These are phyloP conservation scores for Drosophila flavopinicola DNA, from an alignment of 2,888 invertebrate species.

Conservation along the genomic window DNA sequence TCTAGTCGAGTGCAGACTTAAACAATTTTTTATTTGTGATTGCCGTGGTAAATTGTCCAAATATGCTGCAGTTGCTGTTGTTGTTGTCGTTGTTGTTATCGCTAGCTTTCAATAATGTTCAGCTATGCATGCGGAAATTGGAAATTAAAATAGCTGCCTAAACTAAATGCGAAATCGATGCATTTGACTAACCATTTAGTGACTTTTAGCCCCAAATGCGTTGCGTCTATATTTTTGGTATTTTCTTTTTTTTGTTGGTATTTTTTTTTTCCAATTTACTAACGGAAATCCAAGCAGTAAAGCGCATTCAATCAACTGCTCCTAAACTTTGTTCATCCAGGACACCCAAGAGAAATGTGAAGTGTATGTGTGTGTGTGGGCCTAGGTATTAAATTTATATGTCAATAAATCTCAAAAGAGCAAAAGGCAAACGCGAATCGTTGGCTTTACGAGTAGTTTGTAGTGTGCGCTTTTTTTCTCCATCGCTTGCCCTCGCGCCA, in stretches of 20 bases:
- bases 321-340: conserved; percentile 64
- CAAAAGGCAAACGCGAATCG: conserved; percentile 72
- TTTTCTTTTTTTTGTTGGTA: not conserved
- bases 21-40: conserved; percentile 25
- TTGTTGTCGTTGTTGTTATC: conserved; percentile 1
- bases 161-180: conserved; percentile 47
- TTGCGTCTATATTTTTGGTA: conserved; percentile 8
- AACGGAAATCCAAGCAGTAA: conserved; percentile 76
- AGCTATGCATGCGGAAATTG: conserved; percentile 47
- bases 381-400: conserved; percentile 71
- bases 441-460: conserved; percentile 45
- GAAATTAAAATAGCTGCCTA: conserved; percentile 54
- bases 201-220: conserved; percentile 4
- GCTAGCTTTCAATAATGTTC: conserved; percentile 33
- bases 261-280: conserved; percentile 70
- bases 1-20: not conserved
- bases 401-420: conserved; percentile 72
- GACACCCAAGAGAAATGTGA: conserved; percentile 4
- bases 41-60: conserved; percentile 40
- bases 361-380: not conserved
- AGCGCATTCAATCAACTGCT: conserved; percentile 74
- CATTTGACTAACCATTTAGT: not conserved
- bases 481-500: not conserved
- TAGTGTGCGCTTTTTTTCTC: not conserved
- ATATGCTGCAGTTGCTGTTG: conserved; percentile 13